Conservation (phyloP, 2,888 invertebrate species). For the Calameuta filiformis region DNA sequence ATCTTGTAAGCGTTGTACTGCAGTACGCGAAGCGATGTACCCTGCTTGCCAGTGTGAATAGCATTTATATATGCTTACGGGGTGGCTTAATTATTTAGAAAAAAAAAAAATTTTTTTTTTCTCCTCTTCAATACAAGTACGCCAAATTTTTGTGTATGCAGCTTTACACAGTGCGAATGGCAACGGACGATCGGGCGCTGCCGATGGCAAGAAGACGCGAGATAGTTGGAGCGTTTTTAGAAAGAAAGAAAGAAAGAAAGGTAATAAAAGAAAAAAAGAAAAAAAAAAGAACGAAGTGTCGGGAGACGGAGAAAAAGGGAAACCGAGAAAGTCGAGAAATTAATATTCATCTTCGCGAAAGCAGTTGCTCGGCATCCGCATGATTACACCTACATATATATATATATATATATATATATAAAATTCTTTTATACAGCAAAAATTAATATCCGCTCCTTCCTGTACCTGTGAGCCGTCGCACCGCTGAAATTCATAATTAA, state of each 20-base stretch:
- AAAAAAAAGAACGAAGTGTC: neutral
- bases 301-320: slow-evolving; percentile 7
- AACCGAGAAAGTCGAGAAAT: slow-evolving; percentile 19
- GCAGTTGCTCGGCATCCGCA: slow-evolving; percentile 22
- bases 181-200: neutral
- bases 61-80: neutral
- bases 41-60: neutral
- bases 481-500: neutral
- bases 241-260: too few species aligned
- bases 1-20: neutral
- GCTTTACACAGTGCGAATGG: too few species aligned
- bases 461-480: neutral
- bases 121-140: too few species aligned
- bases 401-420: neutral
- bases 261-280: too few species aligned
- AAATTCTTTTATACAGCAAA: neutral
- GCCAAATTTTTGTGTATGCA: too few species aligned
- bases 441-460: neutral
- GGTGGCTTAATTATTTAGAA: neutral
- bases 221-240: neutral
- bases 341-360: slow-evolving; percentile 36
- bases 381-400: slow-evolving; percentile 4
- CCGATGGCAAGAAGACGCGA: neutral
- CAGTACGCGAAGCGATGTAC: neutral
- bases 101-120: too few species aligned